Evolutionary conservation across 2,113 vertebrate genomes (phyloP), one percentile per base, ranked within the genome.

Genomic region (Scartelaos histophorus): DNA sequence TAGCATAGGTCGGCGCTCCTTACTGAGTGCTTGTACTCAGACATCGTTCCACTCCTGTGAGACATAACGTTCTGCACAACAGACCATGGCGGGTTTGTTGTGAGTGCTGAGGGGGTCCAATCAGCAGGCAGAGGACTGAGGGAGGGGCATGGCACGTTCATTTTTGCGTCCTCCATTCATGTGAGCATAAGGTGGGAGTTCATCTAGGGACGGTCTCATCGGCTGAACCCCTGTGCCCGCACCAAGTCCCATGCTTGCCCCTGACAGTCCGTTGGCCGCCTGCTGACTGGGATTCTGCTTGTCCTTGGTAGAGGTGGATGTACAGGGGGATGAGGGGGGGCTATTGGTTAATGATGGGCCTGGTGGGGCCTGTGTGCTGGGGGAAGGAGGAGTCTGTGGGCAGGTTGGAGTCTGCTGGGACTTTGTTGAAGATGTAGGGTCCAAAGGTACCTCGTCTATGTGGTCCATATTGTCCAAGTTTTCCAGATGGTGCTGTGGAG

Each of bases 151-250:
- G 71, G 96, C 90, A 4, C 96, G 88, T 90, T 98, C 95, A 0
- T 98, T 98, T 90, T 97, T 97, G 73, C 97, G 95, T 0, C 96
- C 96, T n/a, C 98, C 97, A 3, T 99, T 99, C 98, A 99, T 99
- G 94, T 98, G 98, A 0, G 97, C 95, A 17, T 98, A 98, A 0
- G 96, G 94, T 89, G 96, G 96, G 19, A 95, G 88, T 88, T 98
- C 96, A 16, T 97, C 96, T 45, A 96, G 94, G 78, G 95, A 94
- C 75, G 95, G 91, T 34, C 94, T 90, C 12, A 95, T 92, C 0
- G 95, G 74, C 82, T 64, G 61, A 64, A 95, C 91, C 58, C 94
- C 90, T 0, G 95, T 69, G n/a, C 77, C 74, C 1, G 78, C 53
- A 53, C 76, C 78, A 0, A 73, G 66, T 22, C 80, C 80, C 0